Evolutionary conservation across 2,113 vertebrate species (phyloP), one percentile per base, ranked within the genome.

Genomic region (Campylorhamphus procurvoides): DNA sequence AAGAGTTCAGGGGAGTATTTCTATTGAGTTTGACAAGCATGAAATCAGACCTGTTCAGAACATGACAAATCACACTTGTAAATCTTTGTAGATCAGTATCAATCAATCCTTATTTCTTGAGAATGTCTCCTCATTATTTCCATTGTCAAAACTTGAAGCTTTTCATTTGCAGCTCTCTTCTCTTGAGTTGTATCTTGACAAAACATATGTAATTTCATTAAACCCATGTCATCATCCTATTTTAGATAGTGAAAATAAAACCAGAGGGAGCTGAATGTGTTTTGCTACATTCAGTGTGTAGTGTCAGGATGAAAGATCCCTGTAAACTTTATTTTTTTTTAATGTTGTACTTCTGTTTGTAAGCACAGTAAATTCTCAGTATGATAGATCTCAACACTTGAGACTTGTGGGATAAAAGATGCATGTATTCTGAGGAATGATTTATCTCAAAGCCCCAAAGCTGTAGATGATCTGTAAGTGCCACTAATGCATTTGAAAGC

Each of bases 401-500:
- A 78, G 52, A 68, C 79, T 90, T 69, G 55, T 74, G 77, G 60
- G 69, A 62, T 84, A 42, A 90, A 76, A 82, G 76, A 58, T 69
- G 39, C 12, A 1, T 63, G 14, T 31, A 23, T 56, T 82, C 16
- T 67, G 79, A 71, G 80, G 69, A 81, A 89, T 62, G 49, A 82
- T 59, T 92, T 85, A 29, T 75, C 56, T 49, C 40, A 74, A 93
- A 85, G 18, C 77, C 63, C 47, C 35, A 87, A 86, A 90, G 85
- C 79, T 94, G 60, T 68, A 49, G 53, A 59, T 81, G 90, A 89
- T 95, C 82, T 85, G 7, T 89, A 95, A 97, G 84, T 95, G 79
- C 58, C 60, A 83, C 42, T 94, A 96, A 95, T 86, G 92, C 46
- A 56, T 95, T 94, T 97, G 89, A 89, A 96, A 93, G 87, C 74